Evolutionary conservation across 1,140 invertebrate genomes (phyloP).

Genomic region (Drosophila paulistorum): DNA sequence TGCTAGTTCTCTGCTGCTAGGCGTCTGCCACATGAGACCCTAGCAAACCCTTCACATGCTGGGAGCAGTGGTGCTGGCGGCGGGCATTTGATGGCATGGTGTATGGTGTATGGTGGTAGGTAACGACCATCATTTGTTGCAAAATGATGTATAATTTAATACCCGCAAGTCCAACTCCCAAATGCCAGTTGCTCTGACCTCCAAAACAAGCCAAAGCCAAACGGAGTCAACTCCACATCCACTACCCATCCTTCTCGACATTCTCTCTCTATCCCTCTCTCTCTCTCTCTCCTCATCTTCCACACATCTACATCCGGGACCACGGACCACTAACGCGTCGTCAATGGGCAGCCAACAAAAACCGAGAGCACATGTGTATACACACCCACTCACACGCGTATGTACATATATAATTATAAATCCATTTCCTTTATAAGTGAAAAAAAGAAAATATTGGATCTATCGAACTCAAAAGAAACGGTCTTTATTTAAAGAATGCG

Average conservation of each 20-base stretch:
- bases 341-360: conserved; percentile 78
- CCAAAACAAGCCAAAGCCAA: conserved; percentile 73
- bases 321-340: conserved; percentile 78
- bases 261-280: background rate
- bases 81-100: conserved; percentile 4
- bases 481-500: too few relatives aligned
- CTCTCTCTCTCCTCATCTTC: background rate
- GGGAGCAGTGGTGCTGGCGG: background rate
- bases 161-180: conserved; percentile 82
- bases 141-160: conserved; percentile 83
- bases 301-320: conserved; percentile 39
- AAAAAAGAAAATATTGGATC: too few relatives aligned
- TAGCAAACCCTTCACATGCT: conserved; percentile 10
- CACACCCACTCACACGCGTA: too few relatives aligned
- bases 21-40: conserved; percentile 47
- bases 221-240: conserved; percentile 68
- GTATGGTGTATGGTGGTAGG: conserved; percentile 16
- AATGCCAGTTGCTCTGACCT: conserved; percentile 67
- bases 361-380: conserved; percentile 66
- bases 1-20: conserved; percentile 20
- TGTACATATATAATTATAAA: too few relatives aligned
- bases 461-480: too few relatives aligned
- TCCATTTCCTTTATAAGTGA: too few relatives aligned
- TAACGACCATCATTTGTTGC: conserved; percentile 82
- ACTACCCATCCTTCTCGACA: background rate